These are phyloP conservation scores for Himantopus leucocephalus DNA, from an alignment of 2,113 vertebrate species.

Conservation along the genomic window DNA sequence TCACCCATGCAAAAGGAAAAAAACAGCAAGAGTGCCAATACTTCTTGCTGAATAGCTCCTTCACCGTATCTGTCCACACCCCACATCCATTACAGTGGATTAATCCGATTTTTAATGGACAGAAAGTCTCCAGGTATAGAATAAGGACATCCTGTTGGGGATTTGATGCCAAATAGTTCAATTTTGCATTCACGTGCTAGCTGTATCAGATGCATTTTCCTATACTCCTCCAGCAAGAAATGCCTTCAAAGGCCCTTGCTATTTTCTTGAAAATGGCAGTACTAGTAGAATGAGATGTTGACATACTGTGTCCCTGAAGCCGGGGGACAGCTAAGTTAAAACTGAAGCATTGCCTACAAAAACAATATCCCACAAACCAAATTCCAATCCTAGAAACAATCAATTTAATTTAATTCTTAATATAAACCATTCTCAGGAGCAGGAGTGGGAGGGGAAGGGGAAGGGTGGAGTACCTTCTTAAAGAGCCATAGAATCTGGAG, in stretches of 20 bases:
- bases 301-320: background rate
- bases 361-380: background rate
- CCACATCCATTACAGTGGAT: background rate
- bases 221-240: background rate
- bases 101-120: background rate
- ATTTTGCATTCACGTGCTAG: background rate
- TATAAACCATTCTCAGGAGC: background rate
- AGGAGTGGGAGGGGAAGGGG: background rate
- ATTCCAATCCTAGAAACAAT: background rate
- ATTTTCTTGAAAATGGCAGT: background rate
- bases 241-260: background rate
- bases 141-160: background rate
- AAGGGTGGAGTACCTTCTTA: background rate
- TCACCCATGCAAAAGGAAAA: background rate
- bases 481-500: background rate
- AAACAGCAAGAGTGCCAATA: background rate
- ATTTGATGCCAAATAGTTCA: background rate
- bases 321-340: background rate
- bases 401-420: background rate
- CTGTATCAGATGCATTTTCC: background rate
- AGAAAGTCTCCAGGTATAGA: background rate
- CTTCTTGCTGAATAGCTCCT: background rate
- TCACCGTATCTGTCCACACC: background rate
- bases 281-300: background rate
- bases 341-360: background rate